Conservation (phyloP, 2,888 invertebrate species). For the Acleris sparsana region DNA sequence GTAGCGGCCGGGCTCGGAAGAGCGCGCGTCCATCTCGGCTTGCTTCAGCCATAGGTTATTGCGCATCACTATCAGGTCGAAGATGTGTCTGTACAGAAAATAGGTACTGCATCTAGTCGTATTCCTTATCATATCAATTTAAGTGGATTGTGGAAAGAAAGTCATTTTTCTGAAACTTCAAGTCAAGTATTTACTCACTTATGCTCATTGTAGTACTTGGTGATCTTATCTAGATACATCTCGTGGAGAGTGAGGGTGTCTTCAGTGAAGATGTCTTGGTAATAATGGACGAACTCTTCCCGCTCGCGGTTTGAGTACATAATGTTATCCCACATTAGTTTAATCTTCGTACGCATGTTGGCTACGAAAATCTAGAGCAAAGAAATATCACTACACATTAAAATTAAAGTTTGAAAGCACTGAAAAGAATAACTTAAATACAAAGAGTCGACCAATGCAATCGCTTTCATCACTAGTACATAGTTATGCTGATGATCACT, state of each 20-base stretch:
- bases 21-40: slow-evolving; percentile 88
- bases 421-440: too few species aligned
- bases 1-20: slow-evolving; percentile 91
- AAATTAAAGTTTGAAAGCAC: too few species aligned
- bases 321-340: slow-evolving; percentile 90
- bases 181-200: slow-evolving; percentile 65
- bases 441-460: too few species aligned
- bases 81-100: slow-evolving; percentile 81
- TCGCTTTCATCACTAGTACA: too few species aligned
- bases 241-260: slow-evolving; percentile 92
- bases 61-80: slow-evolving; percentile 86
- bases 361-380: slow-evolving; percentile 81
- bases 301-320: slow-evolving; percentile 86
- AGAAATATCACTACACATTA: not conserved
- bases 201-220: slow-evolving; percentile 85
- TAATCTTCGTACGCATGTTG: slow-evolving; percentile 88
- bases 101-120: too few species aligned
- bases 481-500: too few species aligned
- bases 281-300: slow-evolving; percentile 85
- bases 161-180: too few species aligned
- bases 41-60: slow-evolving; percentile 89
- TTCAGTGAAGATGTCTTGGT: slow-evolving; percentile 89
- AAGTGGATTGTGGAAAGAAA: not conserved
- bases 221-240: slow-evolving; percentile 88
- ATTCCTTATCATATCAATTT: too few species aligned